Evolutionary conservation across 2,888 invertebrate genomes (phyloP), one percentile per base, ranked within the genome.

Genomic region (Hypercompe scribonia): DNA sequence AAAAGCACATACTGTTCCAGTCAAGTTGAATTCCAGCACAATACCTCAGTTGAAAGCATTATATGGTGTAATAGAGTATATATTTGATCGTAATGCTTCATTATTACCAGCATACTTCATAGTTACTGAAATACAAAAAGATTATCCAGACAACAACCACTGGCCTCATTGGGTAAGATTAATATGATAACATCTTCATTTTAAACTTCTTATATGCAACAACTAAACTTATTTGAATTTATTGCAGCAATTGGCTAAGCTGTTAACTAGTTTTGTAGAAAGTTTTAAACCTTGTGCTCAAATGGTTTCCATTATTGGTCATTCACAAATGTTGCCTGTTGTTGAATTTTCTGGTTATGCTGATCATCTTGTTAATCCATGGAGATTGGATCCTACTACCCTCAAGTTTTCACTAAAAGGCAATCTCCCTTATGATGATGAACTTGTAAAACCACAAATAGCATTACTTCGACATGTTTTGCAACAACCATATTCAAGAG

Each of bases 51-150:
- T 98, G 75, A 97, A 98, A 89, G 97, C 98, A 13, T 95, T 99
- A 46, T 97, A 98, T 83, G 97, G 97, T 89, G 97, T 99, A 0
- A 97, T 99, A 78, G 97, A 97, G 81, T 97, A 98, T 86, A 99
- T 99, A 87, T 98, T 99, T 95, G 98, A 99, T 91, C 96, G 99
- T 58, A 98, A 99, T 92, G 98, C 98, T 34, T 99, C 99, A 87
- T 95, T 99, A 58, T 93, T 99, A 74, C 99, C 99, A 0, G 98
- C 98, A 11, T 99, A 99, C 92, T 98, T 99, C 86, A 98, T 99
- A 80, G 98, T 99, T 0, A 99, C 99, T 90, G 99, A 99, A 96
- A 97, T 99, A 81, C 98, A 98, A 87, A 99, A 99, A 90, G 97
- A 97, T 66, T 97, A 97, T 91, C 97, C 97, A 1, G 98, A 98